Base-by-base conservation (phyloP, 2,888 invertebrate genomes). In the Zele albiditarsus region DNA sequence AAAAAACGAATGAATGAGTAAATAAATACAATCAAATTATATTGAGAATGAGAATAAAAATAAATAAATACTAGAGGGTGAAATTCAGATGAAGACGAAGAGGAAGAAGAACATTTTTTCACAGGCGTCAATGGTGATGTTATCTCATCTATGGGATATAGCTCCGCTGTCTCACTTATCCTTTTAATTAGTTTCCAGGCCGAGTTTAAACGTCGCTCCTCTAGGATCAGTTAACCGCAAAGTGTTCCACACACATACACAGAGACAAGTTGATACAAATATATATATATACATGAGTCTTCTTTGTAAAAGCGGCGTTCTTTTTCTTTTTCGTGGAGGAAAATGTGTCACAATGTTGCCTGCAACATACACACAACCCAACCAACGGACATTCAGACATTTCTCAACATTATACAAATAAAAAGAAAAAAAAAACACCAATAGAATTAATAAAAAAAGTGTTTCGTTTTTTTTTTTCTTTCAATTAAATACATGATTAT, bases 111-210 rank as follows among this genome's bases (percentile, higher is more conserved):
- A 78, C 71, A 75, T 77, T 75, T 78, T 77, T 76, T 71, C 75
- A 71, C 71, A 81, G 83, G 84, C 86, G 84, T 84, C 84, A 84
- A 84, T 81, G 79, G 74, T 80, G 87, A 87, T 82, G 78, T 82
- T 83, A 84, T 83, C 83, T 76, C 74, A 38, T 65, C 69, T 67
- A 77, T 69, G 81, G 79, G 70, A 58, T 74, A 71, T 73, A 60
- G 74, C 74, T 70, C 57, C 77, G 74, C 67, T 74, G 80, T 71
- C 78, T 76, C 81, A 80, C 81, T 82, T 84, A 83, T 87, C 86
- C 86, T 87, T 88, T 88, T 88, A 88, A 88, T 88, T 88, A 87
- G 85, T 81, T 81, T 77, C 68, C 62, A 80, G 79, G 80, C 76
- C 80, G 79, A 83, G 83, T 83, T 82, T 79, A 82, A 82, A 79